Conservation (phyloP, 2,797 vertebrate species). For the Falco peregrinus region DNA sequence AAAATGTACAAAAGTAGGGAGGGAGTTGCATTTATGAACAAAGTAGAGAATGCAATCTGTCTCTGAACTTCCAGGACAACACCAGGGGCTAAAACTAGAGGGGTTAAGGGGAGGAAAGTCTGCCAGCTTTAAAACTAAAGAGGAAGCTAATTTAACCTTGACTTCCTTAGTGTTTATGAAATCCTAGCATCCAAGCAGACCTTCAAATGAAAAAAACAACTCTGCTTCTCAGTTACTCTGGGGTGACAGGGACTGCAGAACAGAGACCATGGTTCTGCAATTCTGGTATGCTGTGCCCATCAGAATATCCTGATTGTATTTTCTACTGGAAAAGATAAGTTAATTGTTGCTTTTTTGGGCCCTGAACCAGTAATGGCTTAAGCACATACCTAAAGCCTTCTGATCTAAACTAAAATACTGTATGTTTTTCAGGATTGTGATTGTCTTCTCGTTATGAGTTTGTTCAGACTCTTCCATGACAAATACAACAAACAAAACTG, state of each 20-base stretch:
- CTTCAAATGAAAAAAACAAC: background rate
- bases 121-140: background rate
- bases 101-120: background rate
- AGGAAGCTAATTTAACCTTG: background rate
- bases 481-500: constrained; percentile 7
- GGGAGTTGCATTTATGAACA: background rate
- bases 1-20: background rate
- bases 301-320: background rate
- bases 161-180: background rate
- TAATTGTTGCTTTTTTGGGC: background rate
- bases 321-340: background rate
- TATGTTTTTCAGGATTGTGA: background rate
- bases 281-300: background rate
- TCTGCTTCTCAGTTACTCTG: background rate
- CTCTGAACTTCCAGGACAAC: background rate
- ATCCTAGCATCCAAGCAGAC: background rate
- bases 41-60: background rate
- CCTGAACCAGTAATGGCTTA: background rate
- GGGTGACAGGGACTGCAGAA: background rate
- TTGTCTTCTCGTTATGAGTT: background rate
- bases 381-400: background rate
- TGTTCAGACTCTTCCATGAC: background rate
- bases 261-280: background rate
- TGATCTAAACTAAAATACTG: background rate
- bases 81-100: background rate